Base-by-base conservation (phyloP, 2,113 vertebrate genomes). In the Procavia capensis region DNA sequence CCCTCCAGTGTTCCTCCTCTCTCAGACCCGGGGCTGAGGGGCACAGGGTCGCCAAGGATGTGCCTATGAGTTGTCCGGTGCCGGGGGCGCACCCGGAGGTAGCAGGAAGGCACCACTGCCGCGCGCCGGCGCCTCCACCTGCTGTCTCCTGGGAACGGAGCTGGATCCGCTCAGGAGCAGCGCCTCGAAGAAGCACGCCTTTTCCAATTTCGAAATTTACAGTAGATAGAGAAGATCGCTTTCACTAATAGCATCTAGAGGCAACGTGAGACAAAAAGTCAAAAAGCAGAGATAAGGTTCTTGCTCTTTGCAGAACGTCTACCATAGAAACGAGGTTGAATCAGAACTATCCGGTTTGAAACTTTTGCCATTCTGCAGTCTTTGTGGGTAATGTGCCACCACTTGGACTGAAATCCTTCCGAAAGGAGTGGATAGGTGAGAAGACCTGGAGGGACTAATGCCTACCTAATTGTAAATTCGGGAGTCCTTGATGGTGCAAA, bases 121-220 rank as follows among this genome's bases (percentile, higher is more conserved):
- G 2, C 27, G 0, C 0, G 50, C 25, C 0, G 0, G 22, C 9
- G 3, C 29, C 41, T 24, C 31, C 24, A 16, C 7, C 66, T 14
- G 84, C n/a, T 16, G 29, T 64, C 50, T n/a, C 1, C 0, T 1
- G 54, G 0, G 19, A 41, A 9, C 17, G 13, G 17, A 36, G 39
- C 16, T 0, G 4, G 41, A 5, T 45, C 50, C 76, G 11, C n/a
- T 39, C 20, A 8, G 4, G 31, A 1, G 47, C 68, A 25, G 27
- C 0, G 5, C 16, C 36, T 27, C 66, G 1, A 17, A 54, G 1
- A 17, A 54, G 36, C 0, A 3, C 57, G 14, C 66, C 75, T 45
- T 39, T 72, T 39, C 2, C 39, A 17, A 31, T 27, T 76, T 80
- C 41, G 13, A 76, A 43, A 45, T 72, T 27, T 54, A 25, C 41